These are phyloP conservation scores for Delia radicum DNA, from an alignment of 1,140 invertebrate species.

Conservation along the genomic window DNA sequence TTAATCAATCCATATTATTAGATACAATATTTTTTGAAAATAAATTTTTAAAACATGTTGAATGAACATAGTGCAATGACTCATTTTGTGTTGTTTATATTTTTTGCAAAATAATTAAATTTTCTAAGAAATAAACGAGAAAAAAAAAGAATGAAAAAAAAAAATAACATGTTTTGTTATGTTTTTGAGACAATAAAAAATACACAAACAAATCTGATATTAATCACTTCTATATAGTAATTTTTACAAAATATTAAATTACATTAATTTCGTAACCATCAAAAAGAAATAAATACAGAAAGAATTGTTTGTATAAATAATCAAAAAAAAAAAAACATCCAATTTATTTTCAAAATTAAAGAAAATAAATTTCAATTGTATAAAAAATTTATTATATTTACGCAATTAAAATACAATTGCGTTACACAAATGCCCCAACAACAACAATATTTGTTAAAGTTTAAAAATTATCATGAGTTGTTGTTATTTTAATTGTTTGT, in stretches of 20 bases:
- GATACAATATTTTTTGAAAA: no score
- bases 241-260: neutral
- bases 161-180: neutral
- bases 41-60: no score
- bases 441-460: no score
- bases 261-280: neutral
- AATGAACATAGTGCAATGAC: conserved; percentile 3
- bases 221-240: no score
- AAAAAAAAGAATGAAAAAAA: neutral
- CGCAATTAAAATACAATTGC: conserved; percentile 13
- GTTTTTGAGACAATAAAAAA: neutral
- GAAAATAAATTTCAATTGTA: no score
- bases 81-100: conserved; percentile 3
- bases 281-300: neutral
- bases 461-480: neutral
- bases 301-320: neutral
- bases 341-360: neutral
- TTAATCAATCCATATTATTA: neutral
- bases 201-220: neutral
- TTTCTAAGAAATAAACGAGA: neutral
- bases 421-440: neutral
- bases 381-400: no score
- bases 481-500: conserved; percentile 10
- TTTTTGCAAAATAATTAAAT: neutral
- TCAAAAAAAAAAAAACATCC: neutral